Percentiles rank a stretch among this genome's conserved stretches.
These are phyloP conservation scores for Trididemnum miniatum DNA, from an alignment of 23 tunicate species.

Conservation along the genomic window DNA sequence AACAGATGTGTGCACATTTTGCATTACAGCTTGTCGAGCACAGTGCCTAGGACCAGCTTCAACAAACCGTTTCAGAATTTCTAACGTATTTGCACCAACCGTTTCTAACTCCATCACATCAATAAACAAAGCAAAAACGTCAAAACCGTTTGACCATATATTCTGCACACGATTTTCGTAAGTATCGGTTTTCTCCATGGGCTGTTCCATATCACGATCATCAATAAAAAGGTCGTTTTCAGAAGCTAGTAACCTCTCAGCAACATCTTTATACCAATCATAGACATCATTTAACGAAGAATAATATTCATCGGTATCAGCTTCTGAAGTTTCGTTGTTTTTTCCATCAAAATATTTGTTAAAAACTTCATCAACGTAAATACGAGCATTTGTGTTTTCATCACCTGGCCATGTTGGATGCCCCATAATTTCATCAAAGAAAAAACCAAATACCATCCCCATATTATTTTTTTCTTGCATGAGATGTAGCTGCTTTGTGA, in stretches of 20 bases:
- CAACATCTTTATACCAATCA: not conserved
- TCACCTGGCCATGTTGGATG: not conserved
- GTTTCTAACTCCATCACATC: not conserved
- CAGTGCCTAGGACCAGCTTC: no score
- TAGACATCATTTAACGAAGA: not conserved
- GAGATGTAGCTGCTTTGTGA: not conserved
- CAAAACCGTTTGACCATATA: not conserved
- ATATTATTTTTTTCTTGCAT: not conserved
- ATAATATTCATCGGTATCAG: not conserved
- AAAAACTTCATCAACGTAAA: no score
- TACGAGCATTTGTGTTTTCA: not conserved
- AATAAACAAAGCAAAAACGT: no score
- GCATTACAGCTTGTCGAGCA: no score
- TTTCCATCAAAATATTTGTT: no score
- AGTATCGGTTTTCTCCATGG: not conserved
- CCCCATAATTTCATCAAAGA: not conserved
- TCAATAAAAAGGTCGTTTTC: not conserved
- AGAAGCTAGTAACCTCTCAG: not conserved
- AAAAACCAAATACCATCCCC: not conserved
- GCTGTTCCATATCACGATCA: not conserved
- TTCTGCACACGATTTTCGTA: not conserved
- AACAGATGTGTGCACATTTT: no score
- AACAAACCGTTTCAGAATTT: no score
- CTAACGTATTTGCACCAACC: not conserved
- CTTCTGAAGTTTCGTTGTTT: no score